Percentiles rank a stretch among this genome's conserved stretches.
Conservation (phyloP, 2,888 invertebrate species). For the Argyresthia goedartella region DNA sequence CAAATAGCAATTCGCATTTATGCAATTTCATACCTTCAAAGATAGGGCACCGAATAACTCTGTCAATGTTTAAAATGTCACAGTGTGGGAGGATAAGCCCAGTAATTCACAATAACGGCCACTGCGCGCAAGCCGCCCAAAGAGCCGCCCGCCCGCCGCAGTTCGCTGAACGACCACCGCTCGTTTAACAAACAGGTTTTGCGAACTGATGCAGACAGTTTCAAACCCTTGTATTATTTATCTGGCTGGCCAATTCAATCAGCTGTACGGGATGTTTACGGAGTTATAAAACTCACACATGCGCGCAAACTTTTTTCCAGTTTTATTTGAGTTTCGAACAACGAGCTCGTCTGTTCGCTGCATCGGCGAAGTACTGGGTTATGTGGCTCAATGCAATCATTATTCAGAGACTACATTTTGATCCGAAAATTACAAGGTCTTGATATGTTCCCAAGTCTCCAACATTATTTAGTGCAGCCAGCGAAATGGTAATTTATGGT, state of each 20-base stretch:
- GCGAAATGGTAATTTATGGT: background rate
- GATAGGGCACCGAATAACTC: background rate
- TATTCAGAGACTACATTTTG: too few species aligned
- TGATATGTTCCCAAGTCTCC: too few species aligned
- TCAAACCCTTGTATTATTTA: background rate
- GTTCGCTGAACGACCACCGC: background rate
- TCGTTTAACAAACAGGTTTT: background rate
- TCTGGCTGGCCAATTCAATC: background rate
- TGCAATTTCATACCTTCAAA: background rate
- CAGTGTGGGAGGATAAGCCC: conserved; percentile 26
- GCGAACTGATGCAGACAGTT: background rate
- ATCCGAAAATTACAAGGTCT: too few species aligned
- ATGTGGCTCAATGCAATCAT: background rate
- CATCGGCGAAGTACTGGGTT: background rate
- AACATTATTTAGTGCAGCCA: too few species aligned
- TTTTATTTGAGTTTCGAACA: background rate
- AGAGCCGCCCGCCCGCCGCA: background rate
- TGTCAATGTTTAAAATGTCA: conserved; percentile 36
- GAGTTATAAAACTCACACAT: conserved; percentile 1
- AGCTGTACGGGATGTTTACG: background rate
- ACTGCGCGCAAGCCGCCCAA: background rate
- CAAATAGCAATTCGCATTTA: background rate
- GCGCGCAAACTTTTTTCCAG: background rate
- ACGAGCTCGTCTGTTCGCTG: background rate
- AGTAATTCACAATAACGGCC: conserved; percentile 26